Evolutionary conservation across 2,888 invertebrate species (phyloP), one percentile per base, ranked within the genome.

Genomic region (Leptogaster cylindrica): DNA sequence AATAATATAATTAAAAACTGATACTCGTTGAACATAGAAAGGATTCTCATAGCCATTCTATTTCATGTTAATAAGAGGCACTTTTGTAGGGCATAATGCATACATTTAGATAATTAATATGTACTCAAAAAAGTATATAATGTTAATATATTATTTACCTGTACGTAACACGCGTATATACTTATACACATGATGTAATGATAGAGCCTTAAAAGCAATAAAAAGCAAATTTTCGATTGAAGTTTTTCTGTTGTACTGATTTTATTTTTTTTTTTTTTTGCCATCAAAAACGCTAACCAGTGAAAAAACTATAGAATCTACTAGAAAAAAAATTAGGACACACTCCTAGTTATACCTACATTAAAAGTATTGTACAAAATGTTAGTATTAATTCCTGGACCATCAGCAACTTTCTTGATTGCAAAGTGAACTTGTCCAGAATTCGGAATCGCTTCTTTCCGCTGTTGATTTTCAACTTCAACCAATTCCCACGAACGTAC

Each of bases 131-230:
- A 18, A 27, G 44, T 46, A 46, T 63, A 63, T 63, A 28, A 63
- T 58, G 58, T 58, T 58, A 39, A 39, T 31, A 28, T 52, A 58
- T 46, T 46, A 39, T 58, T 39, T 58, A 39, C 27, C 18, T 51
- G 28, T 28, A 51, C 27, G 51, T 28, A 51, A 51, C 18, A 51
- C 16, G n/a, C 58, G 58, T 58, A 58, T 58, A 44, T 44, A 44
- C 41, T 44, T 67, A 64, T 67, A 67, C 50, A 65, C 46, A 68
- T 44, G 51, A 44, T 65, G 78, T 80, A 79, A 80, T 80, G 79
- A 79, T 80, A 80, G 79, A 79, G 78, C 80, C 78, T 79, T 79
- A 75, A 75, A 75, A 76, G 77, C 77, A 79, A 77, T 78, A 78
- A 77, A n/a, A 77, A 64, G 64, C 66, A 65, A 67, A 67, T 69